Conservation (phyloP, 2,113 vertebrate genomes). For the Sterna hirundo region DNA sequence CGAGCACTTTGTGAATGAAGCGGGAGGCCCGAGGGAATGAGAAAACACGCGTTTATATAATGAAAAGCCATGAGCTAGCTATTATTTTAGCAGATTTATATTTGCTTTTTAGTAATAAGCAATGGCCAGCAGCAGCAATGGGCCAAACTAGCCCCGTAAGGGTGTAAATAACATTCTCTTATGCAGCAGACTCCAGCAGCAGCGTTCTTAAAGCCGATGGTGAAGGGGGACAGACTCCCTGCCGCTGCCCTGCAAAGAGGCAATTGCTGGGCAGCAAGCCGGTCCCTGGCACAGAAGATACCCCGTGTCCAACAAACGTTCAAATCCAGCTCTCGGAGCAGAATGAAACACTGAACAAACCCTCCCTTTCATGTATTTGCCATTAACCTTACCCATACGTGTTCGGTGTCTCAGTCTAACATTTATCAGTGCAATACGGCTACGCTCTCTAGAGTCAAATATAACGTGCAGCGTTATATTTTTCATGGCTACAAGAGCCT, state of each 20-base stretch:
- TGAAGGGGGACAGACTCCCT: background rate
- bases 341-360: rapidly evolving
- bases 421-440: rapidly evolving
- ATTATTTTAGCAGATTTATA: background rate
- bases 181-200: background rate
- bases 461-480: rapidly evolving
- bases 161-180: background rate
- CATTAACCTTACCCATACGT: rapidly evolving
- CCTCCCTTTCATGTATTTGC: rapidly evolving
- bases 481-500: background rate
- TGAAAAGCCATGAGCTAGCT: background rate
- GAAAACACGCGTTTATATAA: background rate
- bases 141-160: background rate
- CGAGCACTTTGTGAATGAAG: background rate
- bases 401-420: background rate
- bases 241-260: background rate
- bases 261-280: rapidly evolving
- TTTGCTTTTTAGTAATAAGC: background rate
- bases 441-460: background rate
- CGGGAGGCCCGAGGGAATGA: background rate
- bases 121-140: background rate
- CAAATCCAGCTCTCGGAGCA: background rate
- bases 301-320: rapidly evolving
- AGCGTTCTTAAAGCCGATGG: background rate
- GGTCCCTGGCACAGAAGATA: background rate